These are phyloP conservation scores for Drosophila prostipennis DNA, from an alignment of 2,888 invertebrate species.

Conservation along the genomic window DNA sequence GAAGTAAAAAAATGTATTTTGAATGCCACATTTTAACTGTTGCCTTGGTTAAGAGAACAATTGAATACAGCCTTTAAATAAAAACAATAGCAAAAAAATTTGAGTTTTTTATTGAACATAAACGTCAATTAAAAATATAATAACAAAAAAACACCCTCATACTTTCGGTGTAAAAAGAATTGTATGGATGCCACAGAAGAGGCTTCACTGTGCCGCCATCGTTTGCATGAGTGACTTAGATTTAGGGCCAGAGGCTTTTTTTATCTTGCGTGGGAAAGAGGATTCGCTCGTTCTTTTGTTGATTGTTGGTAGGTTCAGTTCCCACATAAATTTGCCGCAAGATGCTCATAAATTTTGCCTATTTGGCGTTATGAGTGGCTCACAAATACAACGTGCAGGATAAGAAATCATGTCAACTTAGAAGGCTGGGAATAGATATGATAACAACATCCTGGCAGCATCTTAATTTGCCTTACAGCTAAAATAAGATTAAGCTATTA, in stretches of 20 bases:
- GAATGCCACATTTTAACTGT: neutral
- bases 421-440: neutral
- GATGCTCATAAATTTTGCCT: constrained; percentile 58
- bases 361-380: constrained; percentile 33
- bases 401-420: neutral
- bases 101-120: neutral
- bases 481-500: constrained; percentile 15
- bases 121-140: constrained; percentile 3
- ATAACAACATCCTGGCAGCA: constrained; percentile 6
- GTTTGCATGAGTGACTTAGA: constrained; percentile 29
- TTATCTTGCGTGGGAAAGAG: constrained; percentile 7
- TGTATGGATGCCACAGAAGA: neutral
- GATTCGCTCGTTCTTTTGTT: constrained; percentile 19
- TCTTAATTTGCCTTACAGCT: constrained; percentile 11
- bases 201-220: constrained; percentile 21
- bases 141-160: neutral
- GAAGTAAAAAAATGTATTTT: too few relatives aligned
- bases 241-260: constrained; percentile 40
- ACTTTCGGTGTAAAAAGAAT: neutral
- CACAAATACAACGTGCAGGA: neutral
- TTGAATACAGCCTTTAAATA: neutral
- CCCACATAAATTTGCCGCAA: constrained; percentile 64
- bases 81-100: neutral
- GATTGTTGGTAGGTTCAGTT: constrained; percentile 29
- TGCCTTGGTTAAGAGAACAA: neutral